phyloP scores from a whole-genome alignment of 2,888 invertebrate species.

The Biston betularia region DNA sequence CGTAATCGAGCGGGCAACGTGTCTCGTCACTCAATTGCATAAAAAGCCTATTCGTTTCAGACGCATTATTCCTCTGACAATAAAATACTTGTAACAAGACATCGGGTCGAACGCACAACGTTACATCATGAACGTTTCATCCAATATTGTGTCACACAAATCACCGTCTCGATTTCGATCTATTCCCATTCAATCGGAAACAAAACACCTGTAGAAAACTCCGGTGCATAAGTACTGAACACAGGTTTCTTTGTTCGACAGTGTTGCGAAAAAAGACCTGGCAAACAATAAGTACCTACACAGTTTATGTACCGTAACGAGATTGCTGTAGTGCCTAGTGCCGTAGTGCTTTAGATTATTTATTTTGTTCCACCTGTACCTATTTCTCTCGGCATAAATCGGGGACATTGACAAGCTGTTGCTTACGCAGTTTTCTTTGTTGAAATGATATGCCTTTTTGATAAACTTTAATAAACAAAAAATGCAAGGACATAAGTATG shows the following conservation, averaged over 20 bases:
- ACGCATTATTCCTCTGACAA: slow-evolving; percentile 1
- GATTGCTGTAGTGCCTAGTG: slow-evolving; percentile 54
- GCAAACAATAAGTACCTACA: slow-evolving; percentile 68
- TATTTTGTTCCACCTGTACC: too few species aligned
- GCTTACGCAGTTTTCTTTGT: too few species aligned
- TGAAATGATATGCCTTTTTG: too few species aligned
- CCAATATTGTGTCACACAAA: slow-evolving; percentile 34
- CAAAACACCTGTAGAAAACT: slow-evolving; percentile 53
- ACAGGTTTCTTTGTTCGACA: slow-evolving; percentile 69
- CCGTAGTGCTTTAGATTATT: slow-evolving; percentile 50
- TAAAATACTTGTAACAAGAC: slow-evolving; percentile 16
- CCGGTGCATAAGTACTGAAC: slow-evolving; percentile 49
- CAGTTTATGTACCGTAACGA: slow-evolving; percentile 79
- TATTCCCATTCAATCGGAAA: slow-evolving; percentile 47
- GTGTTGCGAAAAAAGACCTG: slow-evolving; percentile 72
- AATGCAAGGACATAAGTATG: too few species aligned
- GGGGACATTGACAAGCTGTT: too few species aligned
- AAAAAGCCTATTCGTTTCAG: neutral
- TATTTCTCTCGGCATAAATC: too few species aligned
- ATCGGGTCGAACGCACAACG: slow-evolving; percentile 6
- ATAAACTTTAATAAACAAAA: too few species aligned
- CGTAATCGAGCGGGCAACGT: too few species aligned
- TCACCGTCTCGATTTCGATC: slow-evolving; percentile 34
- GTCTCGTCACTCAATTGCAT: too few species aligned
- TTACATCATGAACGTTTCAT: slow-evolving; percentile 14